Percentiles rank a stretch among this genome's conserved stretches.
These are phyloP conservation scores for Diarsia rubi DNA, from an alignment of 2,888 invertebrate species.

Conservation along the genomic window DNA sequence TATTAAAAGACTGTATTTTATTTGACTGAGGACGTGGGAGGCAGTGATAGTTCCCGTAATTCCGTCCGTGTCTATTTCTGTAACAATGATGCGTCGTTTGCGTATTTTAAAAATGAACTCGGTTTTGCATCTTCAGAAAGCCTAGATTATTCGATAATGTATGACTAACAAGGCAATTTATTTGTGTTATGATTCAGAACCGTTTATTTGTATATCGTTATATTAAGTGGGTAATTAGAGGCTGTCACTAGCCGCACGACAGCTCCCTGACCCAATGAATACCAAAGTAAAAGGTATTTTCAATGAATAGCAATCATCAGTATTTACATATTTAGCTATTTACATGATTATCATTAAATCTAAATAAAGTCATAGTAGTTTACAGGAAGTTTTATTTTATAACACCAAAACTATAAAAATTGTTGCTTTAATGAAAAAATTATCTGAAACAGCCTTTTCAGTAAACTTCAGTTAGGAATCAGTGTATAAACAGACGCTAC, in stretches of 20 bases:
- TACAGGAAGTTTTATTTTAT: background rate
- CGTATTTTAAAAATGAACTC: conserved; percentile 26
- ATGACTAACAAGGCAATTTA: conserved; percentile 15
- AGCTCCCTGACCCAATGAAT: conserved; percentile 39
- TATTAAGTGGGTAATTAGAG: conserved; percentile 34
- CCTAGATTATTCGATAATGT: conserved; percentile 31
- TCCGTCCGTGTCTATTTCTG: conserved; percentile 40
- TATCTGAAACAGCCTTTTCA: conserved; percentile 7
- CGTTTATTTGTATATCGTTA: conserved; percentile 25
- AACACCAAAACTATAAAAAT: background rate
- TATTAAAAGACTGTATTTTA: too few relatives aligned
- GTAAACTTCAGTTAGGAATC: conserved; percentile 31
- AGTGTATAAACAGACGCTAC: conserved; percentile 37
- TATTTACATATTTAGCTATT: conserved; percentile 26
- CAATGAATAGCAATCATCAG: conserved; percentile 34
- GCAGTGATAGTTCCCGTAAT: conserved; percentile 36
- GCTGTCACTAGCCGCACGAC: conserved; percentile 16
- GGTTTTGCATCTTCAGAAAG: conserved; percentile 11
- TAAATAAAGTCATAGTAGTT: background rate
- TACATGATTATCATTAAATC: conserved; percentile 2
- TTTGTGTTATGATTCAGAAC: background rate
- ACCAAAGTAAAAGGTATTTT: conserved; percentile 41
- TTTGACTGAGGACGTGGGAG: conserved; percentile 31
- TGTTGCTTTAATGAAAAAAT: conserved; percentile 1
- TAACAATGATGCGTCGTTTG: conserved; percentile 44